Base-by-base conservation (phyloP, 2,113 vertebrate genomes). In the Leptocoma aspasia region DNA sequence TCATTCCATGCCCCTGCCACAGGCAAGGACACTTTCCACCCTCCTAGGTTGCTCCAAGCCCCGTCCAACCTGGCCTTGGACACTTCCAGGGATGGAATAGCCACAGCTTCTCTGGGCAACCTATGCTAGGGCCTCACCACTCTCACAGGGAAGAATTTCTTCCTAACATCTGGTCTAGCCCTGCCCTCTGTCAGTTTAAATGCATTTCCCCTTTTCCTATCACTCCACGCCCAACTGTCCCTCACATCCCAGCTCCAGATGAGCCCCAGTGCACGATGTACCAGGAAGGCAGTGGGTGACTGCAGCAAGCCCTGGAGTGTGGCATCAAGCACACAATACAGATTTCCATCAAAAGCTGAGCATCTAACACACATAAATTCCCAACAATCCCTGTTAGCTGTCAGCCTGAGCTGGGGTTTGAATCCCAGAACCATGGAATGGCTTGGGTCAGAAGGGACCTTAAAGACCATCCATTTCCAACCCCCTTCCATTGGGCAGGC, bases 51-150 rank as follows among this genome's bases (percentile, higher is more conserved):
- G 26, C 17, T 76, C 30, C 61, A 61, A 82, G 16, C 5, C 39
- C 39, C 0, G 0, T 39, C 23, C 78, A 61, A 0, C 14, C 8
- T 31, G 11, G 16, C 1, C 8, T 41, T 41, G 61, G 10, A 47
- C 20, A 47, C 30, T 82, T 9, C 17, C 70, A 69, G 70, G 47
- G 30, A 47, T 54, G 41, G 8, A 14, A 28, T 30, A 33, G 70
- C 26, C 63, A 35, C 70, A 89, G 63, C 30, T 69, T 31, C 63
- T 23, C 63, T 20, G 35, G 15, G 11, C 30, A 31, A 0, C 11
- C 11, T 35, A 26, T 41, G 24, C 47, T 33, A 52, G 45, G 23
- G 13, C 2, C 15, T 60, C 24, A 0, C 16, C 12, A 23, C 17
- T 1, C 15, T 76, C 26, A 11, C 26, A 82, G 71, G 41, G 47